Evolutionary conservation across 2,797 vertebrate genomes (phyloP), one percentile per base, ranked within the genome.

Genomic region (Lacerta agilis): DNA sequence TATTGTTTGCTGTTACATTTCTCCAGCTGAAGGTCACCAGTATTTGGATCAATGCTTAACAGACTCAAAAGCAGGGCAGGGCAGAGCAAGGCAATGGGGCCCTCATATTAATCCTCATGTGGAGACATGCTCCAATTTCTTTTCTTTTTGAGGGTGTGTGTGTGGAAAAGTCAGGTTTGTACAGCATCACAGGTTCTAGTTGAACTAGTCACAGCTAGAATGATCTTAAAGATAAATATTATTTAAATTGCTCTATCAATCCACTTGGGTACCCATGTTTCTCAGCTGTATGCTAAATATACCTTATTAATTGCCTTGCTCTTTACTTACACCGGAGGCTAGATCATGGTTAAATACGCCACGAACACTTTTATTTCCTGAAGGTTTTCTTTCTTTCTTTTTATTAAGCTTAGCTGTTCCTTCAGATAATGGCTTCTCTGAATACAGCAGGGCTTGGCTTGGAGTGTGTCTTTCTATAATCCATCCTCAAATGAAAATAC

Each of bases 291-390:
- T 92, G 93, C 92, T 94, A 94, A 94, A 94, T 94, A 92, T 92
- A 93, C 91, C 81, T 95, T 87, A 94, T 92, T 95, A 95, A 95
- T 96, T 96, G 94, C 91, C 79, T 89, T 93, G 93, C 93, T 95
- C 92, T 94, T 94, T 89, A 41, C 87, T 10, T 88, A 61, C 79
- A 87, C 91, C 3, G 0, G 91, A 91, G 93, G 86, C 89, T 94
- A 93, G 20, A 43, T 87, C 45, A 23, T 71, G 33, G 0, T 93
- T 94, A 92, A 92, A 89, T 36, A 87, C 55, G 61, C 79, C 5
- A 1, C 13, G 87, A 92, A 91, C 85, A 15, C 71, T 87, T 90
- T 79, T 88, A 88, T 86, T 89, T 94, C 89, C 93, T 92, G 90
- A 86, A 90, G 71, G 86, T 87, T 92, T 90, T 72, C 85, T 79